Evolutionary conservation across 2,888 invertebrate genomes (phyloP).

Genomic region (Polymixis lichenea): DNA sequence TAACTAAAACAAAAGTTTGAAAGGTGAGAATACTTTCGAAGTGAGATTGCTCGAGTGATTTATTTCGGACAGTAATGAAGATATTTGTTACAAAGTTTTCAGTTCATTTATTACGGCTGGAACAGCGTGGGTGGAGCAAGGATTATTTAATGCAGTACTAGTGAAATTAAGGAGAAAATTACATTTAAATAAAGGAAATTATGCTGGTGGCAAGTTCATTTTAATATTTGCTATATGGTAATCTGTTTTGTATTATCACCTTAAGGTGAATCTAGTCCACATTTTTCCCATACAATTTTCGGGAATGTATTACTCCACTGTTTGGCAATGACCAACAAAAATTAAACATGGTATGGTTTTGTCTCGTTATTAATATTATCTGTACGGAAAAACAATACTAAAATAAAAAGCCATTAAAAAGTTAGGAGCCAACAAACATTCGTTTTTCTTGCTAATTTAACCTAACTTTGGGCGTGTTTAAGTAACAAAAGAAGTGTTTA

Average conservation of each 20-base stretch:
- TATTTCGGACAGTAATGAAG: constrained; percentile 36
- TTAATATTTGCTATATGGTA: neutral
- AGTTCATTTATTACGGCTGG: constrained; percentile 31
- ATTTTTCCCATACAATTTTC: too few species aligned
- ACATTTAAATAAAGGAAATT: constrained; percentile 14
- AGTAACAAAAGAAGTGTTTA: too few species aligned
- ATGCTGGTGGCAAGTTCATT: neutral
- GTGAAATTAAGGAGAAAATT: constrained; percentile 3
- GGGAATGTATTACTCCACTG: too few species aligned
- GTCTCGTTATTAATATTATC: too few species aligned
- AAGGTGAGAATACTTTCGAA: constrained; percentile 39
- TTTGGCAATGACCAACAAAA: too few species aligned
- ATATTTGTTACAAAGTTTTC: constrained; percentile 25
- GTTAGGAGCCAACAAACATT: too few species aligned
- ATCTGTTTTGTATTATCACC: neutral
- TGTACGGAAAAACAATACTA: too few species aligned
- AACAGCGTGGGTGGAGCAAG: neutral
- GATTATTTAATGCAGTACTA: constrained; percentile 7
- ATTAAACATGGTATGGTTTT: too few species aligned
- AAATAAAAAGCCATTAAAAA: too few species aligned
- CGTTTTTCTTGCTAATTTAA: too few species aligned
- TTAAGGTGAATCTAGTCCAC: too few species aligned
- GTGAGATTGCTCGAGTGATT: constrained; percentile 43
- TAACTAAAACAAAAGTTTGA: constrained; percentile 18
- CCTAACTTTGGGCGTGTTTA: too few species aligned